Conservation (phyloP, 2,797 vertebrate species). For the Chanos chanos region DNA sequence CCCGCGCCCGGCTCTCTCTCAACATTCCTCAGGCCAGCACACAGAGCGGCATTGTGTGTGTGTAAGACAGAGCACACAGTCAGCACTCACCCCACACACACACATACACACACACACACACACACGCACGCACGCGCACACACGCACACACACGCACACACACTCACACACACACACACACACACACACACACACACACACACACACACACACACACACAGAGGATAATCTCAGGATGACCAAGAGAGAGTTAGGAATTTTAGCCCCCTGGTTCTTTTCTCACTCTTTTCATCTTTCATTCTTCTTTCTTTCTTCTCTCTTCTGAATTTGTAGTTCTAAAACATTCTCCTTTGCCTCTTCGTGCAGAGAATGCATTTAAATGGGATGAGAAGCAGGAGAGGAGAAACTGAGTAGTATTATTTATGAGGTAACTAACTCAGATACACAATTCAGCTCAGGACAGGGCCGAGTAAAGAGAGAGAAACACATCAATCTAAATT, state of each 20-base stretch:
- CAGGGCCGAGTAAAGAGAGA: too few species aligned
- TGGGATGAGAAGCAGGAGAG: too few species aligned
- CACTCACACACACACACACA: conserved; percentile 23
- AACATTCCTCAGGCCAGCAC: conserved; percentile 75
- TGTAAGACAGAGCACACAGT: conserved; percentile 64
- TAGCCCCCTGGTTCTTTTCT: conserved; percentile 25
- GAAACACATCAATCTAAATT: too few species aligned
- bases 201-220: conserved; percentile 42
- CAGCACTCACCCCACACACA: conserved; percentile 48
- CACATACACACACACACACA: conserved; percentile 14
- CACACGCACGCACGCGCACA: conserved; percentile 13
- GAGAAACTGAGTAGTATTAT: too few species aligned
- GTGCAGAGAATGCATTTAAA: too few species aligned
- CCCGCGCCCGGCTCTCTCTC: conserved; percentile 76
- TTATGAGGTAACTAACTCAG: too few species aligned
- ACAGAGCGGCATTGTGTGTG: conserved; percentile 80
- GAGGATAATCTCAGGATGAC: conserved; percentile 51
- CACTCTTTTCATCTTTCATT: conserved; percentile 29
- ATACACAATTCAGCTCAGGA: too few species aligned
- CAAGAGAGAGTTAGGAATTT: conserved; percentile 43
- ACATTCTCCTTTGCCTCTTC: too few species aligned
- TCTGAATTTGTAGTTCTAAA: too few species aligned
- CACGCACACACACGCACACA: conserved; percentile 32
- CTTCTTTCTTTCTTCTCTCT: conserved; percentile 24
- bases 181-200: conserved; percentile 15